phyloP scores from a whole-genome alignment of 2,113 vertebrate genomes.

The Nanorana parkeri region DNA sequence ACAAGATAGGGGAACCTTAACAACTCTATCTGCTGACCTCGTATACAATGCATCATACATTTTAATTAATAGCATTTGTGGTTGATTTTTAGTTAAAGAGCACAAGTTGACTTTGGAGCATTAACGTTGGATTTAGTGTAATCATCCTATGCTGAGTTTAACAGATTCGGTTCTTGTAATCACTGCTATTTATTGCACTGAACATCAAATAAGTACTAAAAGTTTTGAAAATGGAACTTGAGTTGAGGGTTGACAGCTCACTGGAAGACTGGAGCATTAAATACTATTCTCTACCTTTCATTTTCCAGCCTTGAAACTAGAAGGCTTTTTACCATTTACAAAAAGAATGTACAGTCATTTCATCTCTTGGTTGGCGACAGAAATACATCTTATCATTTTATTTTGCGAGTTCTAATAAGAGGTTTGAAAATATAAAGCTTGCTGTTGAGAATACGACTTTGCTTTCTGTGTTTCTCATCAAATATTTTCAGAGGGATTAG shows the following conservation, averaged over 20 bases:
- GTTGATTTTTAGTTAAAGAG: slow-evolving; percentile 2
- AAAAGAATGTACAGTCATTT: slow-evolving; percentile 33
- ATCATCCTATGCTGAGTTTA: slow-evolving; percentile 15
- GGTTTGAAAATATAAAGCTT: slow-evolving; percentile 25
- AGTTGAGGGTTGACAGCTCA: slow-evolving; percentile 6
- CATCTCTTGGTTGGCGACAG: slow-evolving; percentile 16
- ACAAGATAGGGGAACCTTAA: slow-evolving; percentile 50
- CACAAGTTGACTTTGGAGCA: neutral
- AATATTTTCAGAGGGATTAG: slow-evolving; percentile 10
- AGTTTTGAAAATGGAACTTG: slow-evolving; percentile 40
- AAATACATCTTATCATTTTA: slow-evolving; percentile 38
- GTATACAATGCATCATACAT: slow-evolving; percentile 44
- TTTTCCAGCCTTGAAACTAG: slow-evolving; percentile 43
- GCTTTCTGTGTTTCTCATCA: slow-evolving; percentile 23
- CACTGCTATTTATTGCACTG: slow-evolving; percentile 22
- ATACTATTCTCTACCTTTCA: slow-evolving; percentile 34
- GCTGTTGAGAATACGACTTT: slow-evolving; percentile 31
- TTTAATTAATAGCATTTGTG: slow-evolving; percentile 37
- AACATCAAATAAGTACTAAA: slow-evolving; percentile 6
- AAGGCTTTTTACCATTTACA: slow-evolving; percentile 37
- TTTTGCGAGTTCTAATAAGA: slow-evolving; percentile 41
- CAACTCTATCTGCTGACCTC: slow-evolving; percentile 49
- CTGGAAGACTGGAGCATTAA: slow-evolving; percentile 1
- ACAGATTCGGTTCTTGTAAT: neutral
- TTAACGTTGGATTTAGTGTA: neutral